A percentile compares a stretch with the other conserved stretches of the same genome.
phyloP scores from a whole-genome alignment of 2,113 vertebrate genomes.

The Cheirogaleus medius region DNA sequence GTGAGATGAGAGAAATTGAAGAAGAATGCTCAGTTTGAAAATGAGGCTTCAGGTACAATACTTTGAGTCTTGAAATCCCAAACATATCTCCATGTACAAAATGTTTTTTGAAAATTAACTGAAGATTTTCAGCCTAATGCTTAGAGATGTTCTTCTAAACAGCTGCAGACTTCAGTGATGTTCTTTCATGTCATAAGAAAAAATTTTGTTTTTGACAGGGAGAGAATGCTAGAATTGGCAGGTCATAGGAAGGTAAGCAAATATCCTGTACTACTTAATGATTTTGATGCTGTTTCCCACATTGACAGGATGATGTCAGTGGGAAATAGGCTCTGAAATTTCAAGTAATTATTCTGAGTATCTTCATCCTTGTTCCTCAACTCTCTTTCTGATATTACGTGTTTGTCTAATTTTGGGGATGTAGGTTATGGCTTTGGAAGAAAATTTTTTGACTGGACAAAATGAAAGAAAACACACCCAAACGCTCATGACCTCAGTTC shows the following conservation, averaged over 20 bases:
- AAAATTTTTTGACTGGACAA: neutral
- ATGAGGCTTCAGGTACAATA: neutral
- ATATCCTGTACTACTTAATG: neutral
- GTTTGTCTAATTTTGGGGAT: constrained; percentile 1
- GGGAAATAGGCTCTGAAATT: neutral
- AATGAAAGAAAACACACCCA: constrained; percentile 11
- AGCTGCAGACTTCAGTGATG: neutral
- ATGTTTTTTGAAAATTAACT: constrained; percentile 63
- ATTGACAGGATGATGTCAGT: neutral
- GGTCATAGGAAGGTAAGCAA: neutral
- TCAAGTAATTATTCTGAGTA: neutral
- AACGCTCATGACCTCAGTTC: neutral
- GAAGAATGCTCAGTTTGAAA: constrained; percentile 46
- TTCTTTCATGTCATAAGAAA: constrained; percentile 1
- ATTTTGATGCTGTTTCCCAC: neutral
- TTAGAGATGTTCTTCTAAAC: neutral
- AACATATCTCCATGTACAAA: neutral
- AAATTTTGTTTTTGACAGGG: neutral
- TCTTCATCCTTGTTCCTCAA: neutral
- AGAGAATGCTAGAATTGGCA: neutral
- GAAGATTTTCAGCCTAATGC: neutral
- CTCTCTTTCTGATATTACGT: neutral
- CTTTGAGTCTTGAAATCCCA: constrained; percentile 19
- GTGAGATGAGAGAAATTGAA: constrained; percentile 31
- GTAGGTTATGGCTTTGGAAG: neutral